Evolutionary conservation across 2,888 invertebrate genomes (phyloP).

Genomic region (Cantharis rustica): DNA sequence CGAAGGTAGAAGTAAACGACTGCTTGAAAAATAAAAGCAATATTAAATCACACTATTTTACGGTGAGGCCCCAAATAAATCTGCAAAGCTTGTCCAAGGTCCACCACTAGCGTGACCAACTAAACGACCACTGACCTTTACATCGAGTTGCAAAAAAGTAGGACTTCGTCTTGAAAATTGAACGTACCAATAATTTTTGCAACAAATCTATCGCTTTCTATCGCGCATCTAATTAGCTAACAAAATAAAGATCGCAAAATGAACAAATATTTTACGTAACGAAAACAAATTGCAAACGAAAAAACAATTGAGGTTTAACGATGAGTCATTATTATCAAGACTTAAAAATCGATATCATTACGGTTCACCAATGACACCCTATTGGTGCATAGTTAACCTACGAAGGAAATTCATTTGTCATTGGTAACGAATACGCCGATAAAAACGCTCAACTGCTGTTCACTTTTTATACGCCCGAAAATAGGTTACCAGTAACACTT

Average conservation of each 20-base stretch:
- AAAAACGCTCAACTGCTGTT: neutral
- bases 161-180: neutral
- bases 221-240: neutral
- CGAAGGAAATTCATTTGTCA: neutral
- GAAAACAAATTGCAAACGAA: neutral
- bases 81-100: neutral
- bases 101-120: slow-evolving; percentile 3
- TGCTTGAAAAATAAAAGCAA: neutral
- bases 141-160: neutral
- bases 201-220: neutral
- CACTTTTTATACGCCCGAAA: neutral
- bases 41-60: neutral
- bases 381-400: neutral
- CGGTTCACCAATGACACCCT: neutral
- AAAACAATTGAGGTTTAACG: neutral
- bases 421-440: neutral
- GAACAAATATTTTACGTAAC: neutral
- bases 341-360: slow-evolving; percentile 4
- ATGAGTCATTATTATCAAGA: neutral
- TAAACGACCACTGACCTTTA: slow-evolving; percentile 7
- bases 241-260: neutral
- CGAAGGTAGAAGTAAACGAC: neutral
- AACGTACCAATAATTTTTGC: neutral
- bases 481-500: neutral
- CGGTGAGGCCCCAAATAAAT: neutral